Conservation (phyloP, 2,797 vertebrate genomes). For the Syngnathus acus region DNA sequence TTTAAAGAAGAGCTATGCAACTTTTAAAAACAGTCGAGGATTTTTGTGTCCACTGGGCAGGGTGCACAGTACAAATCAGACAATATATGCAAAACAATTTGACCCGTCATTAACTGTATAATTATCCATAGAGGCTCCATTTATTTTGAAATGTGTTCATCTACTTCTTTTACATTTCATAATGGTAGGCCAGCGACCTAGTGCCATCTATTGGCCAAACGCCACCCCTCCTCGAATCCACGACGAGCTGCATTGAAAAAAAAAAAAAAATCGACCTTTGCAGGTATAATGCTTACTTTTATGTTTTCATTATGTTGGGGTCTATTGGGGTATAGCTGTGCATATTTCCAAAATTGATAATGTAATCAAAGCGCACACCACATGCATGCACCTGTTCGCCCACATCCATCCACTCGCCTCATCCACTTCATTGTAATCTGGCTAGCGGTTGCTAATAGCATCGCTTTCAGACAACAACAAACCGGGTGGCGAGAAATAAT, state of each 20-base stretch:
- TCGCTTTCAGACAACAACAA: neutral
- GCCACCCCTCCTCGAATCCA: neutral
- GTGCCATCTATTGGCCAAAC: neutral
- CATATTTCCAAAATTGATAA: neutral
- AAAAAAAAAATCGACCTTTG: too few relatives aligned
- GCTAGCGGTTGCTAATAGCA: constrained; percentile 2
- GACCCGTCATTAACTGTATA: neutral
- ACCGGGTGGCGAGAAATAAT: constrained; percentile 27
- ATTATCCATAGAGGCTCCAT: neutral
- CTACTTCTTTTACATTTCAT: neutral
- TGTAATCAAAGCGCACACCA: neutral
- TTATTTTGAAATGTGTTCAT: neutral
- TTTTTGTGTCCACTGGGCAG: neutral
- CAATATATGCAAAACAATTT: too few relatives aligned
- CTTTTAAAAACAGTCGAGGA: neutral
- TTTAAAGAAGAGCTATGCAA: too few relatives aligned
- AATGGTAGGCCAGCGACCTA: neutral
- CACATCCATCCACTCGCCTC: neutral
- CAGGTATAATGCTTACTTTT: neutral
- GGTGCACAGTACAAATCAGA: too few relatives aligned
- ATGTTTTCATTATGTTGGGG: neutral
- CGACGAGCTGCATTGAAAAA: neutral
- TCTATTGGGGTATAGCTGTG: neutral
- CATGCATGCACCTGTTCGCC: constrained; percentile 5
- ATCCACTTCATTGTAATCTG: neutral